Evolutionary conservation across 2,888 invertebrate species (phyloP), one percentile per base, ranked within the genome.

Genomic region (Diabrotica balteata): DNA sequence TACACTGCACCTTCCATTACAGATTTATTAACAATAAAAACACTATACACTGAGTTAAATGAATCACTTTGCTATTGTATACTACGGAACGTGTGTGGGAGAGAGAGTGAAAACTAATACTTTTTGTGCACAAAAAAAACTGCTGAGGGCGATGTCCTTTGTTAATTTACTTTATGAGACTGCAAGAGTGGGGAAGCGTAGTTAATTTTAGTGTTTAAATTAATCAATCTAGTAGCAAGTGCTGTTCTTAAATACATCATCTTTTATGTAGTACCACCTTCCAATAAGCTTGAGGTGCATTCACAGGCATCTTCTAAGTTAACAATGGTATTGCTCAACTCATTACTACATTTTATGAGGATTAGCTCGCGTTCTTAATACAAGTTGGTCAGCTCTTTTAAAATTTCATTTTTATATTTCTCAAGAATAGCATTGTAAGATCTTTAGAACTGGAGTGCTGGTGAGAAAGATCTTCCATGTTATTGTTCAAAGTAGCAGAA

Each of bases 271-370:
- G 94, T 95, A 43, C 95, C 95, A 79, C 93, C 90, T 72, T 93
- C 92, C 67, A 96, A 85, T 57, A 96, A 88, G 75, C 93, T 89
- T 17, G 91, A 88, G 0, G 95, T 91, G 81, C 95, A 97, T 77
- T 91, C 91, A 80, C 93, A 93, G 8, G 95, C 95, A 80, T 94
- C 93, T 79, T 95, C 93, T 71, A 96, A 91, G 77, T 93, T 91
- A 72, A 92, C 93, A 71, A 93, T 91, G 7, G 92, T 92, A 80
- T 94, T 94, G 77, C 93, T 95, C 63, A 96, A 90, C 54, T 80
- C 78, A 80, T 93, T 92, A 80, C 92, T 90, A 70, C 93, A n/a
- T n/a, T n/a, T n/a, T n/a, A n/a, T n/a, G n/a, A n/a, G n/a, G n/a
- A n/a, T n/a, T n/a, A n/a, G n/a, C n/a, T n/a, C n/a, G n/a, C n/a